A percentile compares a stretch with the other conserved stretches of the same genome.
phyloP scores from a whole-genome alignment of 2,113 vertebrate genomes.

The Peromyscus californicus region DNA sequence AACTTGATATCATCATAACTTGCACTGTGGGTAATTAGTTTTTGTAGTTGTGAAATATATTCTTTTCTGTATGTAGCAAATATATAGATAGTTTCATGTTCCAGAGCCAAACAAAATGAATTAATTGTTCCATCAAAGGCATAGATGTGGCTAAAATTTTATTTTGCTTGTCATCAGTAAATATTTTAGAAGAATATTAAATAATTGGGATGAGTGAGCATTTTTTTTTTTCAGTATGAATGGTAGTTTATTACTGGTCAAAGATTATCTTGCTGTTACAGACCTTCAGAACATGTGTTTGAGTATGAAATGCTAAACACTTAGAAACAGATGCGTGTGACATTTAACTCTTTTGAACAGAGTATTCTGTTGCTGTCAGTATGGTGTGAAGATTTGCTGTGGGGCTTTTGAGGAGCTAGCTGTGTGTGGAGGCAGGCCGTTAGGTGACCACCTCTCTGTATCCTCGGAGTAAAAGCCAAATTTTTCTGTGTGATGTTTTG shows the following conservation, averaged over 20 bases:
- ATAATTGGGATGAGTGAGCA: constrained; percentile 34
- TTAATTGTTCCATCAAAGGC: neutral
- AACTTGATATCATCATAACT: neutral
- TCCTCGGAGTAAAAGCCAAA: constrained; percentile 64
- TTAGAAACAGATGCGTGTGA: constrained; percentile 17
- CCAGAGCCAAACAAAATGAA: constrained; percentile 19
- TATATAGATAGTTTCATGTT: neutral
- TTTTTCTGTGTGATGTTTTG: constrained; percentile 60
- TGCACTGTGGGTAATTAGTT: neutral
- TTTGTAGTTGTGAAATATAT: neutral
- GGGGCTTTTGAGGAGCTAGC: constrained; percentile 29
- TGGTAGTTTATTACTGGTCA: constrained; percentile 50
- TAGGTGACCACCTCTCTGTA: neutral
- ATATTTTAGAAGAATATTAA: constrained; percentile 61
- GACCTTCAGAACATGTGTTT: constrained; percentile 52
- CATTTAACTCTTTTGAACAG: constrained; percentile 55
- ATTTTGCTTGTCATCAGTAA: constrained; percentile 15
- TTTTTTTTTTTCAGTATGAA: constrained; percentile 48
- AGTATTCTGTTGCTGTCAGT: constrained; percentile 18
- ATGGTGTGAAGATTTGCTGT: neutral
- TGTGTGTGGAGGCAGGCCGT: neutral
- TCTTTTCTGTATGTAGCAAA: constrained; percentile 23
- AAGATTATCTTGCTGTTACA: constrained; percentile 24
- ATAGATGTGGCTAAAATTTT: constrained; percentile 32
- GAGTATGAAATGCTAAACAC: constrained; percentile 7